Base-by-base conservation (phyloP, 2,888 invertebrate genomes). In the Heliconius cydno region DNA sequence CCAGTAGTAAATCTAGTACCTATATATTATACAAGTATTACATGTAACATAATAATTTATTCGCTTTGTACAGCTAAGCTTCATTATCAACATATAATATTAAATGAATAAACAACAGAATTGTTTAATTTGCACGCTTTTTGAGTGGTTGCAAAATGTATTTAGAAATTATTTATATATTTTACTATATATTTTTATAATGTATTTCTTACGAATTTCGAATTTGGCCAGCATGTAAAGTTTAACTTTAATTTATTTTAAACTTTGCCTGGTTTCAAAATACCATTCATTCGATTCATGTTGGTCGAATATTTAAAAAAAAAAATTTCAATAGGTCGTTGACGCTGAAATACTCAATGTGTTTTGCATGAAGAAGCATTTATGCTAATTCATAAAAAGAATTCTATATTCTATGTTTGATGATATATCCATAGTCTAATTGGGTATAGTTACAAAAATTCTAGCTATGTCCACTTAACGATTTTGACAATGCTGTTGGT, bases 401-500 rank as follows among this genome's bases (percentile, higher is more conserved):
- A 60, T n/a, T 60, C 3, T 10, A 60, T n/a, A n/a, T 60, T 3
- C n/a, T 28, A 28, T 28, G 52, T 52, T 7, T 52, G 52, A 52
- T 46, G 15, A 46, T 46, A 46, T 46, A 22, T 65, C 65, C 2
- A 68, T 1, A 68, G 38, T 68, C n/a, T 68, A 2, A 41, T 41
- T 46, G n/a, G 25, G 9, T 60, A 60, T 34, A 15, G 34, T 38
- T 12, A 67, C 15, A 67, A 12, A 2, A 25, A 38, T 28, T 57
- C 41, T 15, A 25, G 74, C 41, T 28, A 75, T 41, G 46, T 28
- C 41, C 12, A 46, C 41, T 28, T 72, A 28, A 72, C 41, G 41
- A 71, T 72, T 63, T 77, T 79, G 78, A 82, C 72, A 81, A 81
- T 75, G 57, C 67, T 71, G 5, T 63, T 68, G 63, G 68, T 78